Evolutionary conservation across 2,797 vertebrate genomes (phyloP), one percentile per base, ranked within the genome.

Genomic region (Mormyrops attenuatus): DNA sequence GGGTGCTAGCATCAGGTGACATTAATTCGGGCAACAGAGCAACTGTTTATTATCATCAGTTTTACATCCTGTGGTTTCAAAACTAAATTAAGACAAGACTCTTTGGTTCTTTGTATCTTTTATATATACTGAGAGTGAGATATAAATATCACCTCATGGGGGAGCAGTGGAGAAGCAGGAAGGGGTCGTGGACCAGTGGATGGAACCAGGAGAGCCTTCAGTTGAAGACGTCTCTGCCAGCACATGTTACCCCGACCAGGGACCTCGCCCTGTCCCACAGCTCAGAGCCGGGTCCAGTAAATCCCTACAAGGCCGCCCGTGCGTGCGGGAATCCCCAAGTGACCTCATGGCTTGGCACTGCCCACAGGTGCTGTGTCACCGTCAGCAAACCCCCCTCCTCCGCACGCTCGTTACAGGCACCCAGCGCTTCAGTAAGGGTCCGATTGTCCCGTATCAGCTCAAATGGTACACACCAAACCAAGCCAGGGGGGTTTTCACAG

Each of bases 271-370:
- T 1, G n/a, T 34, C 63, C 63, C 1, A 1, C 63, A 34, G 26
- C 26, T 69, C 55, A 69, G 63, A 26, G 22, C 26, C 22, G 22
- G 63, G 63, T 30, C 26, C 63, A 69, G 8, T 8, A 2, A 0
- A 0, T 60, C n/a, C 57, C n/a, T 60, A 8, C 57, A 60, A 22
- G 6, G 57, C 57, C 57, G 0, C 11, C 69, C 90, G 82, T 90
- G 90, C 92, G 89, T 20, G 38, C 49, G 92, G 94, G 94, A 95
- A 95, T 95, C 95, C 93, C 9, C 85, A 93, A 93, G 93, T 93
- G 91, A 94, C 93, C 91, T 92, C 91, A 91, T 88, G 89, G 91
- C 92, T 92, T 94, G 94, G 93, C 93, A 88, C 89, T 89, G 77
- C 90, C 90, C 89, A 91, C 91, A 88, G 91, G 88, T 41, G 13